Evolutionary conservation across 2,888 invertebrate species (phyloP).

Genomic region (Apamea monoglypha): DNA sequence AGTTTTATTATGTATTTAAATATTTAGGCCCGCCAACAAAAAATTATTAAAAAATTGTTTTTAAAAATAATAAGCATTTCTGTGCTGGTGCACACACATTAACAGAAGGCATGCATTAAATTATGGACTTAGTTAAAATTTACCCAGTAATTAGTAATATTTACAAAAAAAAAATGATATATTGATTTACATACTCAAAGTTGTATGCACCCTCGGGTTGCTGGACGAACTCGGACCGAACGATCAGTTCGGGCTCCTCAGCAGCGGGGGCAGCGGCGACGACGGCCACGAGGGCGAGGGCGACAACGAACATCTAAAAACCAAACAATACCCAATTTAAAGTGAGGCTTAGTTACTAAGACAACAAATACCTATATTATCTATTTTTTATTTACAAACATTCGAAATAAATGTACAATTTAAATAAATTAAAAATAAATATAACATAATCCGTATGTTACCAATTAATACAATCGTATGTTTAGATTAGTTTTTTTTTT

Average conservation of each 20-base stretch:
- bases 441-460: too few relatives aligned
- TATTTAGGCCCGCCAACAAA: too few relatives aligned
- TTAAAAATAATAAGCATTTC: too few relatives aligned
- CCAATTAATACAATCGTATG: background rate
- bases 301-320: slow-evolving; percentile 54
- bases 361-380: background rate
- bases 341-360: background rate
- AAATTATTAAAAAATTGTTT: too few relatives aligned
- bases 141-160: background rate
- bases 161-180: background rate
- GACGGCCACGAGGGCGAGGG: slow-evolving; percentile 62
- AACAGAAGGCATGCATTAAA: too few relatives aligned
- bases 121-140: background rate
- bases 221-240: background rate
- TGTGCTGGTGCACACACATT: too few relatives aligned
- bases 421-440: background rate
- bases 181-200: background rate
- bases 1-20: too few relatives aligned
- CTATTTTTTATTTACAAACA: background rate
- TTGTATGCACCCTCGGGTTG: slow-evolving; percentile 32
- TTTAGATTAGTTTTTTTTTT: background rate
- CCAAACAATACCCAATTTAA: background rate
- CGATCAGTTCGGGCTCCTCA: background rate
- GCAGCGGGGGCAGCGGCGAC: slow-evolving; percentile 38
- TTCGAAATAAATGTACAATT: background rate